Percentiles rank a stretch among this genome's conserved stretches.
Conservation (phyloP, 2,797 vertebrate genomes). For the Periparus ater region DNA sequence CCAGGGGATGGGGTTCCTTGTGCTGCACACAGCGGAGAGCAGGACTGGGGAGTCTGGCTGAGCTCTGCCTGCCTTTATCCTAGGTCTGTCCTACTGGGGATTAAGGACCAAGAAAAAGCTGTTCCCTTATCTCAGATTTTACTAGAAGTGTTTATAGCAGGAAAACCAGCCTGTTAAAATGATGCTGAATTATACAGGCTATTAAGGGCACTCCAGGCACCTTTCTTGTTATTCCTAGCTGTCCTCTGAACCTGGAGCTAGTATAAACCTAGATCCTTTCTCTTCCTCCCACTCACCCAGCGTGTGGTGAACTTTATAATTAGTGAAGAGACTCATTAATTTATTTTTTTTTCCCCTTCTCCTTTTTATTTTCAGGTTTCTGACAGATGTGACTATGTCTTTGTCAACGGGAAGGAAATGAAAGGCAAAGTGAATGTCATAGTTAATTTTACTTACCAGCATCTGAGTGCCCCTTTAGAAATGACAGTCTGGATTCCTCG, state of each 20-base stretch:
- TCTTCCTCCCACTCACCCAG: neutral
- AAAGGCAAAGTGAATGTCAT: constrained; percentile 86
- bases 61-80: neutral
- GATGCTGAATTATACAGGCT: neutral
- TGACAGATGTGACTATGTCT: constrained; percentile 91
- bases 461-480: constrained; percentile 87
- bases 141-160: neutral
- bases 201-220: neutral
- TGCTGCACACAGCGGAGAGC: neutral
- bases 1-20: neutral
- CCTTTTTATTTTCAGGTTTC: constrained; percentile 82
- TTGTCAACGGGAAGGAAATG: constrained; percentile 92
- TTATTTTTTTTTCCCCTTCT: neutral
- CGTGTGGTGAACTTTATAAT: neutral
- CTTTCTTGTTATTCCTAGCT: neutral
- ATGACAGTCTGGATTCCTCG: constrained; percentile 91
- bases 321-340: neutral
- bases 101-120: neutral
- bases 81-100: neutral
- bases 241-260: neutral
- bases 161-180: neutral
- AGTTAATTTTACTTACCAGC: constrained; percentile 93
- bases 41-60: neutral
- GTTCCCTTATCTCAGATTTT: neutral
- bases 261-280: neutral